Conservation (phyloP, 35 echinoderm and acorn worm genomes). For the Lytechinus pictus region DNA sequence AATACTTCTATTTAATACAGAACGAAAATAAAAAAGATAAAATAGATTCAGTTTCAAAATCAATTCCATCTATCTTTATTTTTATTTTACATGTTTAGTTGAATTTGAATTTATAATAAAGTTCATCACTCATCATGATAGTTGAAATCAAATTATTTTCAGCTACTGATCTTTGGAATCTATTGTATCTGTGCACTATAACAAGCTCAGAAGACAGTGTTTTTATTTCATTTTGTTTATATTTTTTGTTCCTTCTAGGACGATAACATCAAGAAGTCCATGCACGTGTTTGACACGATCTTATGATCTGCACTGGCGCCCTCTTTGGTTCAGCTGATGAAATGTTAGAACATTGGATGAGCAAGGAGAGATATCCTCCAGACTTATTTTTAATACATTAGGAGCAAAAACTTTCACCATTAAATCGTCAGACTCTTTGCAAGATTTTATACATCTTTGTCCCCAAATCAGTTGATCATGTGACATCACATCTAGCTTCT, state of each 20-base stretch:
- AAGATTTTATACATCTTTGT: background rate
- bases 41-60: too few species aligned
- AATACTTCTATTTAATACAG: too few species aligned
- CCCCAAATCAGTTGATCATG: background rate
- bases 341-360: background rate
- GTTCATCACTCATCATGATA: too few species aligned
- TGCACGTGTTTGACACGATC: conserved; percentile 37
- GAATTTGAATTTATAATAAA: too few species aligned
- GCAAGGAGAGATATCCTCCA: background rate
- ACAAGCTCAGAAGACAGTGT: background rate
- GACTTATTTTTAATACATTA: background rate
- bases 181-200: too few species aligned
- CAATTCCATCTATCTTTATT: too few species aligned
- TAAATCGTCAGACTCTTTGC: background rate
- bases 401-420: background rate
- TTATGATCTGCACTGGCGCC: conserved; percentile 27
- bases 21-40: too few species aligned
- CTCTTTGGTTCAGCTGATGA: background rate
- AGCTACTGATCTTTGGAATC: too few species aligned
- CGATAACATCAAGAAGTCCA: conserved; percentile 41
- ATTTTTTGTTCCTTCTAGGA: background rate
- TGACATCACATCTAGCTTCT: background rate
- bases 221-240: background rate
- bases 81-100: too few species aligned
- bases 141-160: too few species aligned